Percentiles rank a stretch among this genome's conserved stretches.
These are phyloP conservation scores for Centropus bengalensis DNA, from an alignment of 2,113 vertebrate species.

Conservation along the genomic window DNA sequence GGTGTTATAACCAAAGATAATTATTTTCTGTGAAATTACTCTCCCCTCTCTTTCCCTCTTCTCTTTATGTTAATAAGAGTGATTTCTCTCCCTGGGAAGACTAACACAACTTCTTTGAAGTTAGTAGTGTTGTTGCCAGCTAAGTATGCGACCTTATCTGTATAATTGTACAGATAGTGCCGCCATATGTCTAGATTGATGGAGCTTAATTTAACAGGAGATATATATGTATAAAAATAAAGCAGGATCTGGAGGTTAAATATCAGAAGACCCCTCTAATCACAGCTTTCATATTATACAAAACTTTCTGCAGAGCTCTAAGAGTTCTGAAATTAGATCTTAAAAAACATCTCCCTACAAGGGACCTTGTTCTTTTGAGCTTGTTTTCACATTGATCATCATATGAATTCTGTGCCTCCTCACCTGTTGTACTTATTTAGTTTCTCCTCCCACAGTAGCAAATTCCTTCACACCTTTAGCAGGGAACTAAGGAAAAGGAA, in stretches of 20 bases:
- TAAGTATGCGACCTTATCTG: slow-evolving; percentile 62
- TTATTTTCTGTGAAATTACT: slow-evolving; percentile 41
- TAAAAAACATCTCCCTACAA: background rate
- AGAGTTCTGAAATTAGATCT: background rate
- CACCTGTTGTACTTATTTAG: background rate
- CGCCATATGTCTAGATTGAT: slow-evolving; percentile 58
- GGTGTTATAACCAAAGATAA: background rate
- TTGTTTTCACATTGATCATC: background rate
- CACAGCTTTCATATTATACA: background rate
- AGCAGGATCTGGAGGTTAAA: slow-evolving; percentile 46
- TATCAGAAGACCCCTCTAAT: slow-evolving; percentile 41
- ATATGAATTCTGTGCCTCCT: background rate
- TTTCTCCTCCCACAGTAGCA: background rate
- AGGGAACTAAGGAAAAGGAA: background rate
- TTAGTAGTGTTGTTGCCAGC: slow-evolving; percentile 48
- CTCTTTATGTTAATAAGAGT: slow-evolving; percentile 11
- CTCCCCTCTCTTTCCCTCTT: background rate
- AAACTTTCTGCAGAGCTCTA: background rate
- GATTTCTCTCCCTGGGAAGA: slow-evolving; percentile 19
- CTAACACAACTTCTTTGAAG: slow-evolving; percentile 58
- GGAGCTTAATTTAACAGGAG: slow-evolving; percentile 53
- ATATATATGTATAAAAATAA: slow-evolving; percentile 51
- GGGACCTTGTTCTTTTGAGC: background rate
- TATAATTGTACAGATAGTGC: slow-evolving; percentile 61
- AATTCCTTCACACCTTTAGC: background rate